Percentiles rank a stretch among this genome's conserved stretches.
These are phyloP conservation scores for Myotis findleyi DNA, from an alignment of 2,797 vertebrate species.

Conservation along the genomic window DNA sequence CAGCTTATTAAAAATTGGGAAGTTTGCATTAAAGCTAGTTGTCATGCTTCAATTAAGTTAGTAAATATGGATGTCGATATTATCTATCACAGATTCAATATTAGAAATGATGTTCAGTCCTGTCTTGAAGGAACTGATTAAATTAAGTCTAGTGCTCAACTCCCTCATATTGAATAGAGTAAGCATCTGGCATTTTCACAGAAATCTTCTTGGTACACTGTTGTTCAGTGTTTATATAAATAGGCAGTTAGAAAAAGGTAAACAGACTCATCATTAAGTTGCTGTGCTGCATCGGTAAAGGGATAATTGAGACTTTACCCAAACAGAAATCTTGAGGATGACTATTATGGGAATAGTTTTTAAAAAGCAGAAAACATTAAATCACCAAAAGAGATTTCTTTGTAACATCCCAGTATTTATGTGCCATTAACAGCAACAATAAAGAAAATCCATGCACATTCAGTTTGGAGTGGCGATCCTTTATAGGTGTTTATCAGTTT, in stretches of 20 bases:
- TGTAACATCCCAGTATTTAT: background rate
- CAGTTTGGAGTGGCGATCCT: background rate
- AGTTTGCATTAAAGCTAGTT: conserved; percentile 56
- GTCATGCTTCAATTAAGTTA: conserved; percentile 60
- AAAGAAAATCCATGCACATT: background rate
- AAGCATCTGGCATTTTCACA: conserved; percentile 45
- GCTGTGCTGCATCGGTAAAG: conserved; percentile 1
- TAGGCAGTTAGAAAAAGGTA: conserved; percentile 14
- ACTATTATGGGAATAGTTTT: conserved; percentile 4
- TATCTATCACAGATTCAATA: conserved; percentile 53
- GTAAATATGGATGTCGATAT: conserved; percentile 54
- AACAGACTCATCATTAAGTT: conserved; percentile 33
- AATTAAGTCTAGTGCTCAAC: conserved; percentile 41
- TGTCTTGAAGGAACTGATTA: conserved; percentile 42
- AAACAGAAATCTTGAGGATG: conserved; percentile 46
- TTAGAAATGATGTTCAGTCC: conserved; percentile 44
- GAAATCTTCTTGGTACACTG: background rate
- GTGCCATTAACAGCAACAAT: background rate
- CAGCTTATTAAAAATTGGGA: conserved; percentile 53
- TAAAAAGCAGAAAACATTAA: conserved; percentile 9
- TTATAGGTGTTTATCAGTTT: background rate
- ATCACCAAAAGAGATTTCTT: background rate
- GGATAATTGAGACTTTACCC: conserved; percentile 16
- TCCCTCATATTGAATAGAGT: background rate
- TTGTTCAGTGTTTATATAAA: background rate